Evolutionary conservation across 2,113 vertebrate genomes (phyloP), one percentile per base, ranked within the genome.

Genomic region (Eulacestoma nigropectus): DNA sequence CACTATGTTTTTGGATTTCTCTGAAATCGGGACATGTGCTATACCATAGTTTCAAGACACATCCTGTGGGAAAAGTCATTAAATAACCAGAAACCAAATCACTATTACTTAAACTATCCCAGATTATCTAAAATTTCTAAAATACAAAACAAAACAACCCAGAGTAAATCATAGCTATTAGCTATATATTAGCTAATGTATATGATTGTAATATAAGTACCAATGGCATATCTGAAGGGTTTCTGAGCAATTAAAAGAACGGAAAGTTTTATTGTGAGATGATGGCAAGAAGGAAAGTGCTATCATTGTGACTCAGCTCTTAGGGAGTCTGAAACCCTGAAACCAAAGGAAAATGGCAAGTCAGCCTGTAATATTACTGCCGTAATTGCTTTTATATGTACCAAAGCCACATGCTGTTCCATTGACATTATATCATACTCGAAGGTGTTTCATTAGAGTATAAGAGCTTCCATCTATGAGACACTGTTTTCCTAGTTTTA

Each of bases 381-480:
- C 23, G 41, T 95, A 91, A 91, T 89, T 87, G 42, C 50, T 96
- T 97, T 96, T 96, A 70, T 87, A 89, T 94, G 75, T 79, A 95
- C 87, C 85, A 95, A 97, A 94, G 64, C 90, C 87, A 92, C 78
- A 93, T 97, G 82, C 83, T 97, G 94, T 96, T 98, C 83, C 85
- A 83, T 10, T 94, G 95, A 96, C 84, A 87, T 96, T 95, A 92
- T 92, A 89, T 85, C 80, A 87, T 84, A 96, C 93, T 89, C 41
- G 70, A 95, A 97, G 92, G 97, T 97, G 97, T 96, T 97, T 96
- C 94, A 97, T 96, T 97, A 96, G 57, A 96, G 65, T 23, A 1
- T 81, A 91, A 97, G 88, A 94, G 57, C 95, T 94, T 89, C 93
- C 69, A 94, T 83, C 56, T 69, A 89, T 82, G 89, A 89, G 94